Base-by-base conservation (phyloP, 2,797 vertebrate genomes). In the Mallotus villosus region DNA sequence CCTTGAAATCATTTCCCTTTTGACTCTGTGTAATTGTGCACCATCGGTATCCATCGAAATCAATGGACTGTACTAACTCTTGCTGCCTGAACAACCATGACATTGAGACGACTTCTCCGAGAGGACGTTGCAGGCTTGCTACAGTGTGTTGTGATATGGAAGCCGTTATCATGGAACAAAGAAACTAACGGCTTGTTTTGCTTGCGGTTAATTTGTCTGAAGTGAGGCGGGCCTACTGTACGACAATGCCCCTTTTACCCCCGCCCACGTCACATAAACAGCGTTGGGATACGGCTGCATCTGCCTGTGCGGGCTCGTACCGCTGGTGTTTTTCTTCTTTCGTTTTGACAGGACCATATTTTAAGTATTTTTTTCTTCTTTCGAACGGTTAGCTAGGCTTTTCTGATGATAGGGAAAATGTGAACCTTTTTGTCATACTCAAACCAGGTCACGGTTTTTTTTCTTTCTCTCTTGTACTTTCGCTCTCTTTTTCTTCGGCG, bases 61-160 rank as follows among this genome's bases (percentile, higher is more conserved):
- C 76, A 57, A 68, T 0, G 70, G 74, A 0, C 49, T 67, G n/a
- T 29, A 22, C 49, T 32, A n/a, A 57, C 67, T 68, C 41, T 14
- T 17, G 71, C 71, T 32, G 27, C 29, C 34, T 70, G 59, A 73
- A 1, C 1, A 55, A 75, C 41, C 22, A 19, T 64, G 77, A 81
- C 75, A 78, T 83, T 77, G 58, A n/a, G 37, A 70, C 51, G 53
- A 72, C 24, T 72, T 67, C 66, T 71, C 69, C 21, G 62, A 63
- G 68, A 81, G 37, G 73, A 70, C 49, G 58, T 21, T 3, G 12
- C 41, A 46, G 12, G 41, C 1, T 49, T 17, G 32, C 67, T 58
- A 46, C 11, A 46, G 2, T 11, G 64, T 55, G 62, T 65, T 41
- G 29, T 21, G 2, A 72, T 62, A 63, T n/a, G 29, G 68, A 55